phyloP scores from a whole-genome alignment of 2,888 invertebrate genomes.

The Chalcis sispes region DNA sequence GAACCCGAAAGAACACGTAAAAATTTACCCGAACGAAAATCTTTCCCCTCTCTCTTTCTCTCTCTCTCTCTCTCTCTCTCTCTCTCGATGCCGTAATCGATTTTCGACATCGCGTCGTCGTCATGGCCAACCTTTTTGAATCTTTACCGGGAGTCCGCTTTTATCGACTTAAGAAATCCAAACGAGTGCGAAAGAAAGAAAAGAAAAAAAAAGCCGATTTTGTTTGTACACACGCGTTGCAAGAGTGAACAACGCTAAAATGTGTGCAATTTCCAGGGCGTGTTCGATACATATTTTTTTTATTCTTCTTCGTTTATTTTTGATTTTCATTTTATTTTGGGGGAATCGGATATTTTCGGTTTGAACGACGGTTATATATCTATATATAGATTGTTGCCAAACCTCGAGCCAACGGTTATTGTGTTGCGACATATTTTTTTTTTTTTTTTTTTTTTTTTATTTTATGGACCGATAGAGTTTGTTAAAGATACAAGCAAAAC shows the following conservation, averaged over 20 bases:
- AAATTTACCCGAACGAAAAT: conserved; percentile 17
- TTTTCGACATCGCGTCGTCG: conserved; percentile 35
- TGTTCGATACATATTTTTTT: background rate
- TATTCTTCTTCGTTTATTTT: background rate
- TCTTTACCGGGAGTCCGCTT: background rate
- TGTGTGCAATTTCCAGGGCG: conserved; percentile 23
- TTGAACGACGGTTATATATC: background rate
- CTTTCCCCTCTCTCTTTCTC: too few relatives aligned
- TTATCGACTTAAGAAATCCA: conserved; percentile 40
- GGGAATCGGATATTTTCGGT: background rate
- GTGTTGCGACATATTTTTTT: background rate
- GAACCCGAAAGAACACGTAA: background rate
- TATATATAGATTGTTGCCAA: background rate
- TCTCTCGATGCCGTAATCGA: conserved; percentile 30
- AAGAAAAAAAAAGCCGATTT: too few relatives aligned
- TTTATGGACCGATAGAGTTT: too few relatives aligned
- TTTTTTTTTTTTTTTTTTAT: too few relatives aligned
- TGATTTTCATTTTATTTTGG: too few relatives aligned
- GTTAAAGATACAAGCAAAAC: too few relatives aligned
- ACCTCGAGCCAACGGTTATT: background rate
- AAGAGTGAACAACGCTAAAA: too few relatives aligned
- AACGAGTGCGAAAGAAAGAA: too few relatives aligned
- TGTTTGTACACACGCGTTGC: background rate
- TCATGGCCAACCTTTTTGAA: background rate
- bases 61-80: too few relatives aligned